A percentile compares a stretch with the other conserved stretches of the same genome.
Conservation (phyloP, 2,113 vertebrate species). For the Ammospiza caudacuta region DNA sequence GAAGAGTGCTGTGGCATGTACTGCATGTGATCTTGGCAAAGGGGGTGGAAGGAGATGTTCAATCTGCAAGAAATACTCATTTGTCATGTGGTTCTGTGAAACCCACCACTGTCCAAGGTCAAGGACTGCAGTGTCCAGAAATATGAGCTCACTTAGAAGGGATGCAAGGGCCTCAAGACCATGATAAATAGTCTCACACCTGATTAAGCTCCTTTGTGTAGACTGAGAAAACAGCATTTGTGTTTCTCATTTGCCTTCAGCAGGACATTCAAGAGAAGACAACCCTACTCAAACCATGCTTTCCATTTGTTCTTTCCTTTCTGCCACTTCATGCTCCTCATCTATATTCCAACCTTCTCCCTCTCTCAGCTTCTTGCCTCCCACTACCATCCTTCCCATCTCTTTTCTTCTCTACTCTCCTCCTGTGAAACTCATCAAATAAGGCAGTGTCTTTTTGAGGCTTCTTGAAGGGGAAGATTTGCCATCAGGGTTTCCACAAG, state of each 20-base stretch:
- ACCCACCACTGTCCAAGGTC: conserved; percentile 66
- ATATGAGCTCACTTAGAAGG: conserved; percentile 52
- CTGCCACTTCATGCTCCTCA: neutral
- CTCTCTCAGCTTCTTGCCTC: neutral
- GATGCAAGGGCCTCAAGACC: conserved; percentile 36
- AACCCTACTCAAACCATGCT: neutral
- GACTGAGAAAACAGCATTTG: conserved; percentile 34
- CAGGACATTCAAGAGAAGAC: neutral
- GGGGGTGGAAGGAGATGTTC: conserved; percentile 42
- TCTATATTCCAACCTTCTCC: neutral
- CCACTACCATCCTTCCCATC: neutral
- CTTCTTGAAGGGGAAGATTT: neutral
- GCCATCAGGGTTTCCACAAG: neutral
- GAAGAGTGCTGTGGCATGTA: neutral
- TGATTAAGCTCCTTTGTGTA: conserved; percentile 40
- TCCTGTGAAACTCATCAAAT: neutral
- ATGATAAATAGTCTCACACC: conserved; percentile 71
- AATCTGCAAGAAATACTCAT: conserved; percentile 62
- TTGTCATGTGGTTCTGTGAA: conserved; percentile 70
- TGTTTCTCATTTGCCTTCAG: conserved; percentile 17
- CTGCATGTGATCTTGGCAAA: conserved; percentile 2
- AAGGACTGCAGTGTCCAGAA: conserved; percentile 71
- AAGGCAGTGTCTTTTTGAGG: neutral
- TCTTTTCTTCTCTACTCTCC: neutral
- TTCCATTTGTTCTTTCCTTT: neutral